These are phyloP conservation scores for Acrossocheilus wenchowensis DNA, from an alignment of 2,797 vertebrate genomes.

Conservation along the genomic window DNA sequence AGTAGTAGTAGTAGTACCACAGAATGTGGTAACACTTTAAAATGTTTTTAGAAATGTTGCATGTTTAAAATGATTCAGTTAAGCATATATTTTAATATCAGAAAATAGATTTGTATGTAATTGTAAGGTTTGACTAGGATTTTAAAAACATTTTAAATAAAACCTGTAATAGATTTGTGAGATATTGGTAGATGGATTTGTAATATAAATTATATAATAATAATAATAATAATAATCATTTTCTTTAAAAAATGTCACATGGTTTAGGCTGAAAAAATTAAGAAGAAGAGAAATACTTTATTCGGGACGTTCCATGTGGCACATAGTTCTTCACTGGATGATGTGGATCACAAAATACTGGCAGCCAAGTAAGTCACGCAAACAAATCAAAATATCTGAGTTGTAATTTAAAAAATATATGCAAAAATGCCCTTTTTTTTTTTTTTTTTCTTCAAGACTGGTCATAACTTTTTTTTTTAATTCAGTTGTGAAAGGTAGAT, in stretches of 20 bases:
- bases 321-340: slow-evolving; percentile 96
- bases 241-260: not conserved
- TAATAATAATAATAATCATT: not conserved
- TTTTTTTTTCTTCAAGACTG: too few species aligned
- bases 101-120: not conserved
- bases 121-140: not conserved
- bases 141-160: not conserved
- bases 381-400: too few species aligned
- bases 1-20: not conserved
- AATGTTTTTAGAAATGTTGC: not conserved
- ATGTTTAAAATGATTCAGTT: too few species aligned
- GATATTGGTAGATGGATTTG: not conserved
- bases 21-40: not conserved
- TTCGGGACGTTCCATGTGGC: slow-evolving; percentile 98
- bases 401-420: not conserved
- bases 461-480: too few species aligned
- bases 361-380: slow-evolving; percentile 89
- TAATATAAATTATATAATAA: not conserved
- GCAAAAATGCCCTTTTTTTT: too few species aligned
- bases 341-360: slow-evolving; percentile 97
- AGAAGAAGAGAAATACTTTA: slow-evolving; percentile 97
- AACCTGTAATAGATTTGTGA: not conserved
- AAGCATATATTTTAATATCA: not conserved
- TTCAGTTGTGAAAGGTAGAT: too few species aligned
- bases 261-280: slow-evolving; percentile 95